A percentile compares a stretch with the other conserved stretches of the same genome.
Conservation (phyloP, 2,888 invertebrate species). For the Biston betularia region DNA sequence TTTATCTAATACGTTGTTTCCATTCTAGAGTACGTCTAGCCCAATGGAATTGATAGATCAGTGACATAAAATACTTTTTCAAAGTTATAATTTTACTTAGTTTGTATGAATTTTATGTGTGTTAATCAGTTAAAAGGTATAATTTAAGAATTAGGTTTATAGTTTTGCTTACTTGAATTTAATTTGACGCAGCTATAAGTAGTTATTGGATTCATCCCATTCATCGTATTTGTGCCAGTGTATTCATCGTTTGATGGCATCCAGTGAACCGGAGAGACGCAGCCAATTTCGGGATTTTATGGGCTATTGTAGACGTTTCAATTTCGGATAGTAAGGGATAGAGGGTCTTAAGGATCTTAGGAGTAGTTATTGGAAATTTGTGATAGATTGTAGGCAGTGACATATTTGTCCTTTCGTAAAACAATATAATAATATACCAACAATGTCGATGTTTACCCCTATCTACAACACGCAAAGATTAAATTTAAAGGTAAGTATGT, state of each 20-base stretch:
- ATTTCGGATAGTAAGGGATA: slow-evolving; percentile 18
- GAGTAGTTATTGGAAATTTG: slow-evolving; percentile 14
- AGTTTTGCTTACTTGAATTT: background rate
- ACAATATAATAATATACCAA: background rate
- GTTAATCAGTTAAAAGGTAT: background rate
- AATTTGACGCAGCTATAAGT: slow-evolving; percentile 12
- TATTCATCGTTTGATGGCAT: slow-evolving; percentile 23
- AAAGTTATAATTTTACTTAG: background rate
- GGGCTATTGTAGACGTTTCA: slow-evolving; percentile 20
- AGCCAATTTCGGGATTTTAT: slow-evolving; percentile 22
- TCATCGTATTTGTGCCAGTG: slow-evolving; percentile 21
- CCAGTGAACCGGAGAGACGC: slow-evolving; percentile 20
- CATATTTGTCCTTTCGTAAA: slow-evolving; percentile 7
- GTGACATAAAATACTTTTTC: too few relatives aligned
- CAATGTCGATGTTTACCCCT: too few relatives aligned
- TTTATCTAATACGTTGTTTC: too few relatives aligned
- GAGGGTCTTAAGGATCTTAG: slow-evolving; percentile 18
- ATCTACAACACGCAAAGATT: too few relatives aligned
- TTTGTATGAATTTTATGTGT: background rate
- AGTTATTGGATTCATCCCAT: slow-evolving; percentile 21
- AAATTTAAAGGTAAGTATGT: background rate
- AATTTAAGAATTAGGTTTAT: background rate
- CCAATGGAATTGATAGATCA: too few relatives aligned
- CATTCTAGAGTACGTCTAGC: too few relatives aligned
- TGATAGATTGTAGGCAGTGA: slow-evolving; percentile 4